Percentiles rank a stretch among this genome's conserved stretches.
phyloP scores from a whole-genome alignment of 2,888 invertebrate genomes.

The Trachelus iudaicus region DNA sequence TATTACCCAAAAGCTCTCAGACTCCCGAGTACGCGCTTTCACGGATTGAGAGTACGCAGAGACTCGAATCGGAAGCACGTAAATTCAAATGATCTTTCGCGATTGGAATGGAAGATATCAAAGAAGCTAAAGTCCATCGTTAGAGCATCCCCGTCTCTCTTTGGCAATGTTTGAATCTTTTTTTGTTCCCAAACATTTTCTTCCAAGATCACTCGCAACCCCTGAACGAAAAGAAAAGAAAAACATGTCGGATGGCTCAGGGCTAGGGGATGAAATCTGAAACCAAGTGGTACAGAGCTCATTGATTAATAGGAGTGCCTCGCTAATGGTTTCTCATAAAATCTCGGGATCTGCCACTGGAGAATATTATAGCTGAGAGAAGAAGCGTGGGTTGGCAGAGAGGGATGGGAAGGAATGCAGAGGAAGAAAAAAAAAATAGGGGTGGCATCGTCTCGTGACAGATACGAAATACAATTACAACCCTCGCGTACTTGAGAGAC shows the following conservation, averaged over 20 bases:
- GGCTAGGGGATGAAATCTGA: slow-evolving; percentile 2
- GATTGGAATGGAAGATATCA: background rate
- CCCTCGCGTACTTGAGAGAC: no score
- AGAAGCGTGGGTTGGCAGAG: slow-evolving; percentile 1
- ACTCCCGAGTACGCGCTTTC: background rate
- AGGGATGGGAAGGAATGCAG: slow-evolving; percentile 23
- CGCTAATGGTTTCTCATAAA: slow-evolving; percentile 35
- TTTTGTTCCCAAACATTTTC: no score
- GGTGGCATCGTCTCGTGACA: no score
- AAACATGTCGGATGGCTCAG: no score
- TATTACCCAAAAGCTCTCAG: background rate
- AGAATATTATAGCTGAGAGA: slow-evolving; percentile 15
- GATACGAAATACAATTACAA: no score
- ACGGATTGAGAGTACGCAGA: background rate
- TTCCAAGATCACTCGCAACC: background rate
- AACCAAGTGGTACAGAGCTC: slow-evolving; percentile 23
- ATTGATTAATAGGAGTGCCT: slow-evolving; percentile 38
- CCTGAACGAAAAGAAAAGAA: background rate
- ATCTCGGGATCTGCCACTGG: slow-evolving; percentile 6
- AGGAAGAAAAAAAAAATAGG: no score
- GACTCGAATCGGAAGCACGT: background rate
- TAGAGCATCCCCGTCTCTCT: background rate
- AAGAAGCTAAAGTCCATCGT: background rate
- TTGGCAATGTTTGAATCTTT: background rate
- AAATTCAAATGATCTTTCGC: background rate